Percentiles rank a stretch among this genome's conserved stretches.
Evolutionary conservation across 2,888 invertebrate species (phyloP).

Genomic region (Aquatica leii): DNA sequence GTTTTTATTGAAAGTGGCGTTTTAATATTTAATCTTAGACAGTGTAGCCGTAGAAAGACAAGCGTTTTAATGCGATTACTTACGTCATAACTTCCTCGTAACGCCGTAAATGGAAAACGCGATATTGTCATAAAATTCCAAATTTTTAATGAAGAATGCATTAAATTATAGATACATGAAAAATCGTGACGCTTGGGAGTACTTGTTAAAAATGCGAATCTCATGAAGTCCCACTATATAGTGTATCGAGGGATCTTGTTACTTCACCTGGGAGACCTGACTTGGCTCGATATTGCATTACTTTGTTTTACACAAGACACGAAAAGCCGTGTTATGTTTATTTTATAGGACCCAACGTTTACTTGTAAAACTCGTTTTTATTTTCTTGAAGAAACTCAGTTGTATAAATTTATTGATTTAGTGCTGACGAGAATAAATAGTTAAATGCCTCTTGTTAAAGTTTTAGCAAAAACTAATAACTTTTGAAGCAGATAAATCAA

Average conservation of each 20-base stretch:
- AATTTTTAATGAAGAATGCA: too few species aligned
- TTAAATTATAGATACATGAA: too few species aligned
- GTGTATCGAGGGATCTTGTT: conserved; percentile 34
- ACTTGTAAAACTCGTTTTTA: background rate
- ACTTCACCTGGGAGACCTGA: conserved; percentile 36
- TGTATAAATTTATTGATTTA: background rate
- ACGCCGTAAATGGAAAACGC: too few species aligned
- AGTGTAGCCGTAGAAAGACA: too few species aligned
- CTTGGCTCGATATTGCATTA: conserved; percentile 34
- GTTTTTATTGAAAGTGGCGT: too few species aligned
- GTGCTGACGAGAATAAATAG: background rate
- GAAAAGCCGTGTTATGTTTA: conserved; percentile 24
- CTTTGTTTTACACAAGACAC: conserved; percentile 28
- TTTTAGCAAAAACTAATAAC: too few species aligned
- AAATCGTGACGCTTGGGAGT: too few species aligned
- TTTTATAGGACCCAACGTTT: conserved; percentile 15
- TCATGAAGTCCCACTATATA: conserved; percentile 32
- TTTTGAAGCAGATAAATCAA: conserved; percentile 15
- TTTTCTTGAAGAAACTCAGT: too few species aligned
- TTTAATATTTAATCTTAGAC: too few species aligned
- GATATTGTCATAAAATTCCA: too few species aligned
- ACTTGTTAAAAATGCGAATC: conserved; percentile 33
- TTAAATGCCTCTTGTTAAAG: background rate
- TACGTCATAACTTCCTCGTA: too few species aligned
- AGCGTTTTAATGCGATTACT: too few species aligned